Conservation (phyloP, 1,140 invertebrate genomes). For the Drosophila busckii region DNA sequence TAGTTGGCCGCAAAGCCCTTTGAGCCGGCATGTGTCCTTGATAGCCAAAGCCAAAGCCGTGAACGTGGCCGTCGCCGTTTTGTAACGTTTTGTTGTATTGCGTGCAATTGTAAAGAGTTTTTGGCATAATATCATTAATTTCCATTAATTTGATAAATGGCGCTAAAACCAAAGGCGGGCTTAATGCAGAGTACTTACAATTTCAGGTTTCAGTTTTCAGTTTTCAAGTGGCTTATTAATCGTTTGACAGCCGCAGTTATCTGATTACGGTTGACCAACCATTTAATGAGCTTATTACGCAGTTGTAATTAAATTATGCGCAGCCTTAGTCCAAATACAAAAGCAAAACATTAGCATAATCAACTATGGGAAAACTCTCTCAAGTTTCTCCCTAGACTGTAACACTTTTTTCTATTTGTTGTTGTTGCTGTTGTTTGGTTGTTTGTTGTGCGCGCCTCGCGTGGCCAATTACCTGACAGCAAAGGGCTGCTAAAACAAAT, state of each 20-base stretch:
- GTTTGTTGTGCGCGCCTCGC: conserved; percentile 27
- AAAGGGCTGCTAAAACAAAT: conserved; percentile 63
- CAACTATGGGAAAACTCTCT: too few relatives aligned
- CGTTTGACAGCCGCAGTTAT: conserved; percentile 39
- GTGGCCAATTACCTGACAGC: conserved; percentile 39
- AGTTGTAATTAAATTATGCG: conserved; percentile 42
- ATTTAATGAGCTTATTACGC: conserved; percentile 12
- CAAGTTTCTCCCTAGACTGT: too few relatives aligned
- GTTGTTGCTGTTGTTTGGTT: conserved; percentile 30
- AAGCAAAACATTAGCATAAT: too few relatives aligned
- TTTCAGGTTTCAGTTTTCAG: conserved; percentile 8
- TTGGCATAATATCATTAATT: conserved; percentile 51
- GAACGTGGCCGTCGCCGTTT: too few relatives aligned
- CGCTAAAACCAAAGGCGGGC: conserved; percentile 36
- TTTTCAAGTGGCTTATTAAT: conserved; percentile 44
- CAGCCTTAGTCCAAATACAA: too few relatives aligned
- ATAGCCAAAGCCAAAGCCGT: conserved; percentile 18
- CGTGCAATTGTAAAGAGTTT: conserved; percentile 31
- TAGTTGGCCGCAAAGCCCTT: conserved; percentile 53
- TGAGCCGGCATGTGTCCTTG: too few relatives aligned
- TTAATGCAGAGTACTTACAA: conserved; percentile 42
- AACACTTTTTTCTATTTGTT: conserved; percentile 36
- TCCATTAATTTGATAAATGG: conserved; percentile 74
- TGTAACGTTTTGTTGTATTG: conserved; percentile 42
- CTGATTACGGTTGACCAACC: conserved; percentile 49